Percentiles rank a stretch among this genome's conserved stretches.
phyloP scores from a whole-genome alignment of 2,113 vertebrate species.

The Rhinogobius similis region DNA sequence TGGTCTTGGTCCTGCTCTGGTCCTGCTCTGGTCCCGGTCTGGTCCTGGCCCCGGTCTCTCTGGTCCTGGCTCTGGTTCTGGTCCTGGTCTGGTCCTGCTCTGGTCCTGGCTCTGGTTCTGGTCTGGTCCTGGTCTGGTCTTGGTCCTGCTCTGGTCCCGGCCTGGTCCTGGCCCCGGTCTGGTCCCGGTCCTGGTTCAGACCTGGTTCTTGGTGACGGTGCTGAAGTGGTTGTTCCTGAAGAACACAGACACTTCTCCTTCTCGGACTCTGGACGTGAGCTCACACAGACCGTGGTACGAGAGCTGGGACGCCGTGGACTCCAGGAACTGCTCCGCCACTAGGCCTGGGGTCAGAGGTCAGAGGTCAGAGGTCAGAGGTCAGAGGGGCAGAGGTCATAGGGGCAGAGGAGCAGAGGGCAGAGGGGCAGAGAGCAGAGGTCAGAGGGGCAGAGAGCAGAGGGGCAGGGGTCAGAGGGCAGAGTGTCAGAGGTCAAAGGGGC shows the following conservation, averaged over 20 bases:
- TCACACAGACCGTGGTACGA: background rate
- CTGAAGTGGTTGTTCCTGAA: slow-evolving; percentile 2
- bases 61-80: no score
- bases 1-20: background rate
- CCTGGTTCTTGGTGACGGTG: background rate
- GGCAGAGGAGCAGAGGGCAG: no score
- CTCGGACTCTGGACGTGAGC: background rate
- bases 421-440: no score
- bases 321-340: background rate
- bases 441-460: no score
- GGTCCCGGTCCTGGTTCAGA: background rate
- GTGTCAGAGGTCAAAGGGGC: no score
- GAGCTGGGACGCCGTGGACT: background rate
- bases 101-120: background rate
- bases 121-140: no score
- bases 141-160: background rate
- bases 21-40: background rate
- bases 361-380: background rate
- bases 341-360: background rate
- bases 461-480: no score
- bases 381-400: no score
- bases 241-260: background rate
- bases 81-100: background rate
- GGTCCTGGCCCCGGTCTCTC: background rate
- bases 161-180: background rate